Conservation (phyloP, 2,113 vertebrate species). For the Myocastor coypus region DNA sequence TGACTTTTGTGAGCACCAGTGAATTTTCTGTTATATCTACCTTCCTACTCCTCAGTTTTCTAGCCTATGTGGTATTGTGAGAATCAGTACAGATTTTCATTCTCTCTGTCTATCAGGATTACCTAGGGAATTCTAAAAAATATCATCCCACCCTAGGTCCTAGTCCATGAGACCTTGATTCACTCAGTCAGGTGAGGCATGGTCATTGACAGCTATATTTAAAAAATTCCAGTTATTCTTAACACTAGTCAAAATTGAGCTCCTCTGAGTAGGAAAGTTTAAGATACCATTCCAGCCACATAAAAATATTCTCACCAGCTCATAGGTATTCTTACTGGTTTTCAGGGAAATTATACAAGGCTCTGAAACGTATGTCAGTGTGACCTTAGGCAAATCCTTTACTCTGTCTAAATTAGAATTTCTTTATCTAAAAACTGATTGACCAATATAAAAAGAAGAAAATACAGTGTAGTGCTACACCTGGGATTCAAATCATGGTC, state of each 20-base stretch:
- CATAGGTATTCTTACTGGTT: background rate
- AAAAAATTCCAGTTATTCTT: background rate
- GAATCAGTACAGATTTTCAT: background rate
- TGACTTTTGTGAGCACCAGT: background rate
- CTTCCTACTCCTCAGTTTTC: background rate
- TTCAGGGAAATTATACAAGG: slow-evolving; percentile 27
- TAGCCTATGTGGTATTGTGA: background rate
- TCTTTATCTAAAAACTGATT: slow-evolving; percentile 54
- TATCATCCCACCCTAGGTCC: background rate
- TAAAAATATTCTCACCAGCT: background rate
- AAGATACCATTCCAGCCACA: slow-evolving; percentile 16
- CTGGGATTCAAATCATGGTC: background rate
- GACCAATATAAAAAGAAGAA: background rate
- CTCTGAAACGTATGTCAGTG: background rate
- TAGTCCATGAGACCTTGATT: background rate
- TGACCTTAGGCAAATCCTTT: background rate
- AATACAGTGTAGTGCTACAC: background rate
- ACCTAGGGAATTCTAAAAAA: background rate
- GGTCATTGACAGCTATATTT: background rate
- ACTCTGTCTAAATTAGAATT: background rate
- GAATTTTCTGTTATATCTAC: background rate
- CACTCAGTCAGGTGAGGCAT: background rate
- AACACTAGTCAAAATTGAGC: background rate
- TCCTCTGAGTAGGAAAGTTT: slow-evolving; percentile 38
- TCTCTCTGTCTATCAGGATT: background rate